A percentile compares a stretch with the other conserved stretches of the same genome.
Conservation (phyloP, 2,113 vertebrate species). For the Neogobius melanostomus region DNA sequence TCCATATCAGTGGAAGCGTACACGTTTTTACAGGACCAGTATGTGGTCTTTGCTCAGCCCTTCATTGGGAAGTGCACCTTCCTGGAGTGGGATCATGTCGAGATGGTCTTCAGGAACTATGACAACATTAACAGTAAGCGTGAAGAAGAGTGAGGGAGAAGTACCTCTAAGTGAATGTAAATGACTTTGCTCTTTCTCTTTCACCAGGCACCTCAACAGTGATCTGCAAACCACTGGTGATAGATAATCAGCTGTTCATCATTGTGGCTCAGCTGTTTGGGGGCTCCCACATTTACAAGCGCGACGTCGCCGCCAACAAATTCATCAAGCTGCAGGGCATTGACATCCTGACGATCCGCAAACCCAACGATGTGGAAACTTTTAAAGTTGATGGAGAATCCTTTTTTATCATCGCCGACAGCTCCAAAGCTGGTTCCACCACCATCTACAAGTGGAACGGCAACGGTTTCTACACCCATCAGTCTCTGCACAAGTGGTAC, state of each 20-base stretch:
- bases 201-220: constrained; percentile 91
- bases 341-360: constrained; percentile 95
- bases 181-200: neutral
- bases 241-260: constrained; percentile 92
- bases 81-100: constrained; percentile 98
- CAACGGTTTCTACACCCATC: constrained; percentile 98
- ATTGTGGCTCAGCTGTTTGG: constrained; percentile 97
- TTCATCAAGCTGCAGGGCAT: constrained; percentile 99
- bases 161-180: too few relatives aligned
- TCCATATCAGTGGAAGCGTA: constrained; percentile 96
- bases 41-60: constrained; percentile 94
- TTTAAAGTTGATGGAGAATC: constrained; percentile 92
- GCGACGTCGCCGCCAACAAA: constrained; percentile 93
- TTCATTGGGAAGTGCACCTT: constrained; percentile 97
- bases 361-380: constrained; percentile 97
- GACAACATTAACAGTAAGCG: constrained; percentile 94
- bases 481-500: constrained; percentile 96
- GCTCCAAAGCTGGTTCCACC: constrained; percentile 97
- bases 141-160: too few relatives aligned
- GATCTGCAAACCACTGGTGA: constrained; percentile 96
- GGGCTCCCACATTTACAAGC: constrained; percentile 97
- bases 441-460: constrained; percentile 99
- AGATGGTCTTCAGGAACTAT: constrained; percentile 95
- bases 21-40: constrained; percentile 90
- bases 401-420: constrained; percentile 96